Evolutionary conservation across 2,113 vertebrate genomes (phyloP).

Genomic region (Chlorodrepanis virens): DNA sequence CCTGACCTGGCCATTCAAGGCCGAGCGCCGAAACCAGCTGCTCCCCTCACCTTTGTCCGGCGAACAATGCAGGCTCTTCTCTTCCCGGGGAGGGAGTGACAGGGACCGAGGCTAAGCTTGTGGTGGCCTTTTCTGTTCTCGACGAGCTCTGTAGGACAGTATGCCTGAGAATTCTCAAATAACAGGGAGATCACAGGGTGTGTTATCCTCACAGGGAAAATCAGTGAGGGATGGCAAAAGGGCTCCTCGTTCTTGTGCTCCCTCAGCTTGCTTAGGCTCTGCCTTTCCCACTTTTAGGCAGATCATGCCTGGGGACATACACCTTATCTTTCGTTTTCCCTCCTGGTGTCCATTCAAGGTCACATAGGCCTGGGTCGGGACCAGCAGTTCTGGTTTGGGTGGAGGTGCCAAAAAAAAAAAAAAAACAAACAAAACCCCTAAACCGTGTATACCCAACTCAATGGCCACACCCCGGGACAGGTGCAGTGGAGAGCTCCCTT

Average conservation of each 20-base stretch:
- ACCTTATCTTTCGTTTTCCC: neutral
- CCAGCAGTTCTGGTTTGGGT: neutral
- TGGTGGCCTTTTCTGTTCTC: neutral
- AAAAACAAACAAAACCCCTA: neutral
- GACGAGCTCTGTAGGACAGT: neutral
- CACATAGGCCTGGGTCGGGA: neutral
- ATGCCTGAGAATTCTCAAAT: neutral
- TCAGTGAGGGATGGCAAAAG: neutral
- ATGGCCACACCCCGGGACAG: neutral
- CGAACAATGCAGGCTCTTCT: neutral
- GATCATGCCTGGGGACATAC: fast-evolving
- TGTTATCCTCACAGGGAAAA: neutral
- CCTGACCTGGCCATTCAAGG: neutral
- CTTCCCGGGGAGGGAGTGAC: neutral
- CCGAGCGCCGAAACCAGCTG: neutral
- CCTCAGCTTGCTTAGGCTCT: neutral
- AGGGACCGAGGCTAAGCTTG: neutral
- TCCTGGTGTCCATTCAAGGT: neutral
- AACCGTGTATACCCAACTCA: neutral
- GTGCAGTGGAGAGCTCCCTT: neutral
- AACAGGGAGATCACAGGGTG: neutral
- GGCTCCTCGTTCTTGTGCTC: neutral
- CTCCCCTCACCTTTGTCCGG: conserved; percentile 9
- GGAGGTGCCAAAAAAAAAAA: neutral
- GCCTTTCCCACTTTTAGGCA: fast-evolving